Conservation (phyloP, 2,113 vertebrate genomes). For the Hippocampus zosterae region DNA sequence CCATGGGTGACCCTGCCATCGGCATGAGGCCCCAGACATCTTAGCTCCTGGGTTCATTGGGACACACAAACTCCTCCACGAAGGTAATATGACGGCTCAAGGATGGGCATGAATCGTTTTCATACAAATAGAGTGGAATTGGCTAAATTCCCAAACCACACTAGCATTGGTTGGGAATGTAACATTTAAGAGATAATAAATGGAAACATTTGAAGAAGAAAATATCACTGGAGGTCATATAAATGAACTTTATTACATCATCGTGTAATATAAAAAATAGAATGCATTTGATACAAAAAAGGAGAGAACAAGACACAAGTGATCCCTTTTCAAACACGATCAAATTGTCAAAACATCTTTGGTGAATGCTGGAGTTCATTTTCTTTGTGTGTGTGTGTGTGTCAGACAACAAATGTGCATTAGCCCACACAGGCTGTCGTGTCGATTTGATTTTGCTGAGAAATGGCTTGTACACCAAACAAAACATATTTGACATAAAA, state of each 20-base stretch:
- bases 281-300: constrained; percentile 75
- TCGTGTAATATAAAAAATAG: constrained; percentile 78
- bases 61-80: no score
- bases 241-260: constrained; percentile 76
- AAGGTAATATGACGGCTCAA: no score
- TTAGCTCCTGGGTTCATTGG: no score
- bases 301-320: constrained; percentile 51
- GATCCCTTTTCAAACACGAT: constrained; percentile 65
- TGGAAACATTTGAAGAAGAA: background rate
- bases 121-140: no score
- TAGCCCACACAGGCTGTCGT: constrained; percentile 37
- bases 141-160: no score
- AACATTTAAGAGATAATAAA: no score
- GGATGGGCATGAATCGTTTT: no score
- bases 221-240: constrained; percentile 22
- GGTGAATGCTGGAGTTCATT: constrained; percentile 63
- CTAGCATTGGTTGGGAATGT: no score
- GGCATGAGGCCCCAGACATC: no score
- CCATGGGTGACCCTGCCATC: no score
- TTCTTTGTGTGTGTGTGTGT: background rate
- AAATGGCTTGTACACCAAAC: constrained; percentile 38
- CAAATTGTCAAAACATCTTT: constrained; percentile 65
- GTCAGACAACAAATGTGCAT: constrained; percentile 43
- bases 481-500: constrained; percentile 36
- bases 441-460: constrained; percentile 51